Conservation (phyloP, 2,888 invertebrate species). For the Drosophila neotestacea region DNA sequence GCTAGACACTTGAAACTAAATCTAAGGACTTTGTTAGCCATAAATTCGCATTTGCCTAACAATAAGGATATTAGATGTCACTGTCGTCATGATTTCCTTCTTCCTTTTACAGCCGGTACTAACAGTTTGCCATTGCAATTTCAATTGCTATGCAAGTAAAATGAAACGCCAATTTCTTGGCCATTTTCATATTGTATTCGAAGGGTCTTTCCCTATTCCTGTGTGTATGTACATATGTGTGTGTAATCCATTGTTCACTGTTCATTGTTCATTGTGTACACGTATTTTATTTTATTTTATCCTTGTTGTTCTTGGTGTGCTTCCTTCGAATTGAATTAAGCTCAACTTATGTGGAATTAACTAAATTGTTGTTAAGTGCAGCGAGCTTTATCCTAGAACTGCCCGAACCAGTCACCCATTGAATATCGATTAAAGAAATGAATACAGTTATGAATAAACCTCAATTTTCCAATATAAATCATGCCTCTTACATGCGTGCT, state of each 20-base stretch:
- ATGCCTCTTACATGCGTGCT: slow-evolving; percentile 63
- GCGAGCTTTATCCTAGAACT: slow-evolving; percentile 20
- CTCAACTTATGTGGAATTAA: slow-evolving; percentile 57
- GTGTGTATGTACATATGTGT: slow-evolving; percentile 3
- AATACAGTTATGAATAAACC: slow-evolving; percentile 38
- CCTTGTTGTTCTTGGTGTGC: slow-evolving; percentile 40
- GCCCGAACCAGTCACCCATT: slow-evolving; percentile 9
- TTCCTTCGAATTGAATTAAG: slow-evolving; percentile 48
- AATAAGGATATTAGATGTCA: slow-evolving; percentile 81
- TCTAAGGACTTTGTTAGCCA: slow-evolving; percentile 75
- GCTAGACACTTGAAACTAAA: slow-evolving; percentile 55
- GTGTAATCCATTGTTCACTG: slow-evolving; percentile 47
- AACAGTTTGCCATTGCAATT: slow-evolving; percentile 57
- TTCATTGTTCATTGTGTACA: slow-evolving; percentile 58
- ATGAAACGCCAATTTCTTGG: slow-evolving; percentile 64
- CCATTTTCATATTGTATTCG: slow-evolving; percentile 65
- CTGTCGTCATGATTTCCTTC: slow-evolving; percentile 58
- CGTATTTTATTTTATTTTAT: slow-evolving; percentile 61
- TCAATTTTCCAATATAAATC: slow-evolving; percentile 73
- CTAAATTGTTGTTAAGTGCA: slow-evolving; percentile 62
- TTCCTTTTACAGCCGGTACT: slow-evolving; percentile 1
- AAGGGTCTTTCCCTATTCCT: slow-evolving; percentile 10
- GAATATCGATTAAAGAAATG: slow-evolving; percentile 40
- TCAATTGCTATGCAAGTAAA: slow-evolving; percentile 61
- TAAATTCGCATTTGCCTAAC: slow-evolving; percentile 72